Percentiles rank a stretch among this genome's conserved stretches.
These are phyloP conservation scores for Notoglanidium macrostoma DNA, from an alignment of 2,797 vertebrate genomes.

Conservation along the genomic window DNA sequence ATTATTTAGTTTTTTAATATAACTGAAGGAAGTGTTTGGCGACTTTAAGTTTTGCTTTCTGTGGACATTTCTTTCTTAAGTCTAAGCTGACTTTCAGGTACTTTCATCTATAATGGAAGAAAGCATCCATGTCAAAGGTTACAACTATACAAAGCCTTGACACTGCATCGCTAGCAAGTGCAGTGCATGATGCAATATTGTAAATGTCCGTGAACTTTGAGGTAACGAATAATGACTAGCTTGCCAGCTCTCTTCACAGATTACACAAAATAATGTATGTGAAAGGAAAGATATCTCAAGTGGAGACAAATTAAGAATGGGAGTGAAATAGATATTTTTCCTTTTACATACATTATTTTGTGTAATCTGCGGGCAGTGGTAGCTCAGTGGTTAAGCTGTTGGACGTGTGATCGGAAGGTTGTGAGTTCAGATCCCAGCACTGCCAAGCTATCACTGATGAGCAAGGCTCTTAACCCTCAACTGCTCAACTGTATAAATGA, in stretches of 20 bases:
- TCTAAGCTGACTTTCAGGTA: slow-evolving; percentile 7
- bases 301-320: too few relatives aligned
- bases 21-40: background rate
- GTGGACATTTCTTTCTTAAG: background rate
- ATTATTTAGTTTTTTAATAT: slow-evolving; percentile 20
- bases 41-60: background rate
- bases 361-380: too few relatives aligned
- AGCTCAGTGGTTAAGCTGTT: too few relatives aligned
- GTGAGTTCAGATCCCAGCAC: too few relatives aligned
- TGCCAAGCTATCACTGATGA: too few relatives aligned
- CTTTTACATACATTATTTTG: too few relatives aligned
- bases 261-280: too few relatives aligned
- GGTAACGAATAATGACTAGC: background rate
- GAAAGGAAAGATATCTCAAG: too few relatives aligned
- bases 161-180: background rate
- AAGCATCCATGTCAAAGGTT: background rate
- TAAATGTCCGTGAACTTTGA: background rate
- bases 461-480: too few relatives aligned
- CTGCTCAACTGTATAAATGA: too few relatives aligned
- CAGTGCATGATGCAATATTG: background rate
- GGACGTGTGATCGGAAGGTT: too few relatives aligned
- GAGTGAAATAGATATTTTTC: too few relatives aligned
- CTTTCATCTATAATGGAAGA: slow-evolving; percentile 5
- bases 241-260: background rate
- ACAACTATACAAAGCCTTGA: background rate